Evolutionary conservation across 2,113 vertebrate genomes (phyloP).

Genomic region (Datnioides undecimradiatus): DNA sequence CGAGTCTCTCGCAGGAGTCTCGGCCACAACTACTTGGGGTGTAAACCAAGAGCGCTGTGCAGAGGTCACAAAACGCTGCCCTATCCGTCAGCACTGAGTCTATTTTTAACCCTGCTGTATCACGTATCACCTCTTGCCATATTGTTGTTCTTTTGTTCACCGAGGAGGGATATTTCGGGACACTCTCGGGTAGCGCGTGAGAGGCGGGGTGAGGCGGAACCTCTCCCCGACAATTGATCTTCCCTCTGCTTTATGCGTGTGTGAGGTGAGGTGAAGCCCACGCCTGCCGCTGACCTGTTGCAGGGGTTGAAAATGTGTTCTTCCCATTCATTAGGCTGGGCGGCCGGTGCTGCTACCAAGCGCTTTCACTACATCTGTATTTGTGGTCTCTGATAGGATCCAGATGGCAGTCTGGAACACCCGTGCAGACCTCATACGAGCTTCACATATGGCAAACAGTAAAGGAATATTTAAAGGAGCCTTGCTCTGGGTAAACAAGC

Average conservation of each 20-base stretch:
- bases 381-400: constrained; percentile 87
- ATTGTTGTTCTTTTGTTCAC: constrained; percentile 70
- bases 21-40: constrained; percentile 22
- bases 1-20: background rate
- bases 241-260: constrained; percentile 3
- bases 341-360: constrained; percentile 23
- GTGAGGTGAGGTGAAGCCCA: constrained; percentile 30
- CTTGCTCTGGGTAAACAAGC: constrained; percentile 76
- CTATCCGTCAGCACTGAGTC: constrained; percentile 71
- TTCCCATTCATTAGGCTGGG: constrained; percentile 52
- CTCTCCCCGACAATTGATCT: constrained; percentile 44
- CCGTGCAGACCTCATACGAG: constrained; percentile 83
- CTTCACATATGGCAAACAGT: constrained; percentile 90
- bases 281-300: constrained; percentile 42
- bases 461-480: constrained; percentile 81
- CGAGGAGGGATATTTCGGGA: constrained; percentile 63
- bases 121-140: constrained; percentile 68
- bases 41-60: constrained; percentile 72
- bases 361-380: constrained; percentile 61
- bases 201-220: constrained; percentile 45
- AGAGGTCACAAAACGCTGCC: constrained; percentile 69
- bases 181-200: constrained; percentile 56
- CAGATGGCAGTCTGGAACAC: constrained; percentile 92
- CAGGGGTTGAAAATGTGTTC: constrained; percentile 31
- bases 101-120: constrained; percentile 84